Percentiles rank a stretch among this genome's conserved stretches.
phyloP scores from a whole-genome alignment of 2,113 vertebrate species.

The Austrofundulus limnaeus region DNA sequence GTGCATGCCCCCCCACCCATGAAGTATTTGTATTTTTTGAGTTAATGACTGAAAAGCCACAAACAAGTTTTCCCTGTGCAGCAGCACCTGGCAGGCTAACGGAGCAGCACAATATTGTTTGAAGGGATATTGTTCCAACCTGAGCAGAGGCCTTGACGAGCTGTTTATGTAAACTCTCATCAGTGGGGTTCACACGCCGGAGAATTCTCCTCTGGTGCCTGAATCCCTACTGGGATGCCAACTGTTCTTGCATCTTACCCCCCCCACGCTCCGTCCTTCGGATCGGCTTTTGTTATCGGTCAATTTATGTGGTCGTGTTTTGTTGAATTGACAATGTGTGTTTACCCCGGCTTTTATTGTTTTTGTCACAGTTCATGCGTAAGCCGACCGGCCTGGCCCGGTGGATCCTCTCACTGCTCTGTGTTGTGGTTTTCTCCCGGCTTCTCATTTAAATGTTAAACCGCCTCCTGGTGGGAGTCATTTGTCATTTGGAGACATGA shows the following conservation, averaged over 20 bases:
- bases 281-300: slow-evolving; percentile 23
- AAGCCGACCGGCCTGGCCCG: slow-evolving; percentile 24
- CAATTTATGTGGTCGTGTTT: slow-evolving; percentile 35
- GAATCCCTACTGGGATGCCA: slow-evolving; percentile 60
- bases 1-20: not conserved
- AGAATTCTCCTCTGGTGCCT: slow-evolving; percentile 47
- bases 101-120: slow-evolving; percentile 39
- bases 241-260: slow-evolving; percentile 60
- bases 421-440: slow-evolving; percentile 56
- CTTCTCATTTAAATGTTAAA: slow-evolving; percentile 75
- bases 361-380: slow-evolving; percentile 32
- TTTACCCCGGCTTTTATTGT: slow-evolving; percentile 45
- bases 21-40: slow-evolving; percentile 20
- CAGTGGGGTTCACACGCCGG: slow-evolving; percentile 50
- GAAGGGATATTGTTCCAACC: slow-evolving; percentile 58
- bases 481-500: slow-evolving; percentile 70
- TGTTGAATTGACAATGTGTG: slow-evolving; percentile 28
- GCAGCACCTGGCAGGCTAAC: slow-evolving; percentile 25
- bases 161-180: slow-evolving; percentile 60
- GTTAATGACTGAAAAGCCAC: slow-evolving; percentile 40
- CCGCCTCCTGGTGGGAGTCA: slow-evolving; percentile 58
- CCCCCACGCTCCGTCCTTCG: slow-evolving; percentile 18
- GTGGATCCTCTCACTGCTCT: slow-evolving; percentile 34
- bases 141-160: slow-evolving; percentile 47
- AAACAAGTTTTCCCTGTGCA: slow-evolving; percentile 32